phyloP scores from a whole-genome alignment of 2,797 vertebrate species.

The Meda fulgida region DNA sequence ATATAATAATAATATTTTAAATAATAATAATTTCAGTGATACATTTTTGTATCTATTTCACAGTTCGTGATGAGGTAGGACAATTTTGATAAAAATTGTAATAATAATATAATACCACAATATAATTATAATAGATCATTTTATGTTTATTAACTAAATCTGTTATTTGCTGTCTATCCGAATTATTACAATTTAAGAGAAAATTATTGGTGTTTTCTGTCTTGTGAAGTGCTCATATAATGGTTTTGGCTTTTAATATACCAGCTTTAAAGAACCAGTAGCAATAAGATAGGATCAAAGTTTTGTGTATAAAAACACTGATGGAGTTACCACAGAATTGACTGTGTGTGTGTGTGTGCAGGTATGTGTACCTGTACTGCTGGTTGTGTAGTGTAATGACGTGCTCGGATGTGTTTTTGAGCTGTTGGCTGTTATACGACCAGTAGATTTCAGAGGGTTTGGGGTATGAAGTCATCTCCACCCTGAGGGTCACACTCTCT shows the following conservation, averaged over 20 bases:
- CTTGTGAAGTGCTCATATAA: not conserved
- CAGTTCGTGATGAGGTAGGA: not conserved
- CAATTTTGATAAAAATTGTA: no score
- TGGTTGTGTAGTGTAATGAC: conserved; percentile 83
- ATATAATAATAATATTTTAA: no score
- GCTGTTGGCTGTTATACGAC: conserved; percentile 84
- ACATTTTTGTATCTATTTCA: not conserved
- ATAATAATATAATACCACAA: not conserved
- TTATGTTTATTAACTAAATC: not conserved
- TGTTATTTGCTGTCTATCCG: not conserved
- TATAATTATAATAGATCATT: not conserved
- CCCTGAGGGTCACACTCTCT: conserved; percentile 86
- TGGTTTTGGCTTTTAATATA: not conserved
- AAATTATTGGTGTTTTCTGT: not conserved
- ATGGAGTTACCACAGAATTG: not conserved
- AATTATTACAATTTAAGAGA: not conserved
- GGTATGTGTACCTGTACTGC: conserved; percentile 85
- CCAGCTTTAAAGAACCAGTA: not conserved
- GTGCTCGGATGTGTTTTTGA: conserved; percentile 90
- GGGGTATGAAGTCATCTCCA: conserved; percentile 89
- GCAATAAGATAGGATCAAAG: not conserved
- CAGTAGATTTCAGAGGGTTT: conserved; percentile 80
- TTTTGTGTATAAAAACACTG: not conserved
- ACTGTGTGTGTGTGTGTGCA: not conserved
- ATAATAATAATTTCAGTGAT: not conserved